These are phyloP conservation scores for Muricea muricata DNA, from an alignment of 92 coral and sea anemone species.

Conservation along the genomic window DNA sequence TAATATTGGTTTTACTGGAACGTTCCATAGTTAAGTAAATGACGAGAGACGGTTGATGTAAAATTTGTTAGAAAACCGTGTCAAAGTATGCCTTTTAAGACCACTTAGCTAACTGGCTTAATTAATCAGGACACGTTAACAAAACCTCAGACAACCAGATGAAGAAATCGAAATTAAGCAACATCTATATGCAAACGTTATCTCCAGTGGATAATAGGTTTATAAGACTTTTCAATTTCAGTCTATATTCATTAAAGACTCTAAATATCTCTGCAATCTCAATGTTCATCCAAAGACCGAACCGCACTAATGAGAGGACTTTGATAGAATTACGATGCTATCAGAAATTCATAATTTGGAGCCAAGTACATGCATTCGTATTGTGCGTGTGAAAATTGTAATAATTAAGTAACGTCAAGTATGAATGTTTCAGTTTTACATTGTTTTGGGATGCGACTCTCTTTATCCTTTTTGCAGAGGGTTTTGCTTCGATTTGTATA, in stretches of 20 bases:
- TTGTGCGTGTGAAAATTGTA: no score
- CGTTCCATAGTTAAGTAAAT: background rate
- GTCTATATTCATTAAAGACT: background rate
- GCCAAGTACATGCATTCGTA: background rate
- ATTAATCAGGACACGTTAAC: background rate
- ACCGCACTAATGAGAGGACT: background rate
- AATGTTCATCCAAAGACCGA: background rate
- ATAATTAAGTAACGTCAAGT: no score
- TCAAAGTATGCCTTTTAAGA: no score
- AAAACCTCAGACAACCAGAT: background rate
- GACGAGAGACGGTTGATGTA: no score
- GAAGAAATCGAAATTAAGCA: background rate
- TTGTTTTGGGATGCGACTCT: no score
- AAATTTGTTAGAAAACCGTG: no score
- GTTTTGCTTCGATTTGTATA: no score
- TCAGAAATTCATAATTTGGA: background rate
- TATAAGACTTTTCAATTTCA: background rate
- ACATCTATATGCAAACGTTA: background rate
- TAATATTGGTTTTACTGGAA: no score
- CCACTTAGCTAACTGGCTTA: no score
- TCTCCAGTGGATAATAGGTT: background rate
- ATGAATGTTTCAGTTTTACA: no score
- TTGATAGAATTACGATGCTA: slow-evolving; percentile 3
- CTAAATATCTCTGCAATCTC: background rate
- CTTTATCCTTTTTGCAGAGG: no score